Evolutionary conservation across 2,113 vertebrate species (phyloP).

Genomic region (Archilochus colubris): DNA sequence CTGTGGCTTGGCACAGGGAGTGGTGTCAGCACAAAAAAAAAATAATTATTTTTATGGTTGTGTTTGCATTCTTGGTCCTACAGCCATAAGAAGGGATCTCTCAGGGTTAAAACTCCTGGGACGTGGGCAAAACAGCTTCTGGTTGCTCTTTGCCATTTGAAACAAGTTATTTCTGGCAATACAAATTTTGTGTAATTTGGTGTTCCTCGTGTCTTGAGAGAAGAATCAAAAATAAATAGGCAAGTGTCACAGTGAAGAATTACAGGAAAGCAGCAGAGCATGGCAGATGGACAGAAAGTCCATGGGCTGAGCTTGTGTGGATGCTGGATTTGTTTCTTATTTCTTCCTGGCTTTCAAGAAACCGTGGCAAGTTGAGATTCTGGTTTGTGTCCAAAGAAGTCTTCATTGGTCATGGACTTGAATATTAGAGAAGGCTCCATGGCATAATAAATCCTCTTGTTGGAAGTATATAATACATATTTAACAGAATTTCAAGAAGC

Average conservation of each 20-base stretch:
- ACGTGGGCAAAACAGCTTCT: background rate
- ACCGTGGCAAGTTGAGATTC: background rate
- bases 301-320: background rate
- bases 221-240: background rate
- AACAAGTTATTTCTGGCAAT: background rate
- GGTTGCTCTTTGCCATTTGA: background rate
- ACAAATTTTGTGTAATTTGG: background rate
- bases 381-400: background rate
- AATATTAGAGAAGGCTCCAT: background rate
- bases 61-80: background rate
- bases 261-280: background rate
- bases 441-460: slow-evolving; percentile 5
- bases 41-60: background rate
- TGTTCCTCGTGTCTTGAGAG: background rate
- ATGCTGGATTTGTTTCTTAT: background rate
- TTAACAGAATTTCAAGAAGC: slow-evolving; percentile 38
- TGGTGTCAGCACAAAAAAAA: background rate
- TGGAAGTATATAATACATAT: slow-evolving; percentile 39
- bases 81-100: background rate
- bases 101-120: background rate
- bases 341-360: background rate
- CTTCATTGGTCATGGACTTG: background rate
- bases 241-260: background rate
- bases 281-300: background rate
- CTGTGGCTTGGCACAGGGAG: background rate